These are phyloP conservation scores for Leptogaster cylindrica DNA, from an alignment of 2,888 invertebrate species.

Conservation along the genomic window DNA sequence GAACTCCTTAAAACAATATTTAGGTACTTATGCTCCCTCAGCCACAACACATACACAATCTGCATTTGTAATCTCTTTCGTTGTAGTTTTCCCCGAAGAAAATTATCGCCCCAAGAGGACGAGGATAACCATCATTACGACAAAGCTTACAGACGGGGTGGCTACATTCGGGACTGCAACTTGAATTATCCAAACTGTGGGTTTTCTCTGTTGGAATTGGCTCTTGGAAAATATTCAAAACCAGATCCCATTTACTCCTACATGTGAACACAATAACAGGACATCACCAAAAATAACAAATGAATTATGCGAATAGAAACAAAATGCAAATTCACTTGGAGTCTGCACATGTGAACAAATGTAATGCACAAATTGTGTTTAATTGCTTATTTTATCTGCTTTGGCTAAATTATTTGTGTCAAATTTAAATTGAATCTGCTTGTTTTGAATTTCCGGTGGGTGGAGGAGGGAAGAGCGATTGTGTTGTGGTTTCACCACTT, in stretches of 20 bases:
- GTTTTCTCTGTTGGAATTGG: constrained; percentile 75
- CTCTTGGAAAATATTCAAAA: constrained; percentile 65
- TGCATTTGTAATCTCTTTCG: background rate
- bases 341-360: background rate
- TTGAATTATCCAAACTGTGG: constrained; percentile 68
- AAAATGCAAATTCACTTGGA: background rate
- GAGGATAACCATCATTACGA: constrained; percentile 71
- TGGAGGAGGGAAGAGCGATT: too few species aligned
- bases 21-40: constrained; percentile 63
- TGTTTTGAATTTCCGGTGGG: too few species aligned
- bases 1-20: constrained; percentile 75
- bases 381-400: constrained; percentile 19
- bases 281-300: background rate
- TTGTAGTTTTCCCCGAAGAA: constrained; percentile 69
- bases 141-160: constrained; percentile 67
- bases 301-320: background rate
- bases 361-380: constrained; percentile 2
- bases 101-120: constrained; percentile 68
- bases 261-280: constrained; percentile 16
- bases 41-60: background rate
- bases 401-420: constrained; percentile 15
- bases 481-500: too few species aligned
- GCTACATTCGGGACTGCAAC: constrained; percentile 63
- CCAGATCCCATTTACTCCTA: constrained; percentile 13
- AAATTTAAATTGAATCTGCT: constrained; percentile 18